A percentile compares a stretch with the other conserved stretches of the same genome.
These are phyloP conservation scores for Cynopterus sphinx DNA, from an alignment of 2,797 vertebrate genomes.

Conservation along the genomic window DNA sequence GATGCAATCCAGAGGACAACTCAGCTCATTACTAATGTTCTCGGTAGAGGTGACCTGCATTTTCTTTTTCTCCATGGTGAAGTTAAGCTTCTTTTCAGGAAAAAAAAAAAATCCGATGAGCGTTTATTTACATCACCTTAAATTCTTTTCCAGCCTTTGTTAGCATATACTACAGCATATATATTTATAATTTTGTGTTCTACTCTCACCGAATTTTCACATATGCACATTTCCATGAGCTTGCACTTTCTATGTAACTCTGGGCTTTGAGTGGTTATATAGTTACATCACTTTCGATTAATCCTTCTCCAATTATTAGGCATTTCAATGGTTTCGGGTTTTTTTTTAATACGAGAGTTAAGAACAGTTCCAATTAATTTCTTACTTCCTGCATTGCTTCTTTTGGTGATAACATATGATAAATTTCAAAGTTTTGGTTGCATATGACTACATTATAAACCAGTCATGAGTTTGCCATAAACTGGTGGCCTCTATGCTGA, in stretches of 20 bases:
- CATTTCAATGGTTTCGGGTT: neutral
- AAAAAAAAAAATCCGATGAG: neutral
- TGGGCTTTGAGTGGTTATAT: neutral
- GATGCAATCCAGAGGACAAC: neutral
- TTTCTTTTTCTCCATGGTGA: neutral
- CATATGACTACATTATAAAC: neutral
- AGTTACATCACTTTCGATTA: neutral
- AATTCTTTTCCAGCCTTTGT: neutral
- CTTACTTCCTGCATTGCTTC: neutral
- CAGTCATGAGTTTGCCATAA: neutral
- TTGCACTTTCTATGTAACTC: neutral
- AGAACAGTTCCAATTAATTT: conserved; percentile 5
- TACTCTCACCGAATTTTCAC: neutral
- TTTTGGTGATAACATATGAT: neutral
- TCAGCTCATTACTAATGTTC: neutral
- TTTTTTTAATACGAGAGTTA: conserved; percentile 7
- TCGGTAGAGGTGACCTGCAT: neutral
- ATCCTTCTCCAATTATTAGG: neutral
- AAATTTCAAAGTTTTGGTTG: neutral
- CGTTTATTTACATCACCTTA: neutral
- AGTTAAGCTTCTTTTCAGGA: neutral
- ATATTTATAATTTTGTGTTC: neutral
- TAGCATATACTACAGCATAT: neutral
- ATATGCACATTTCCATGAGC: neutral
- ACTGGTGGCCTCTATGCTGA: neutral